These are phyloP conservation scores for Polyploca ridens DNA, from an alignment of 2,888 invertebrate species.

Conservation along the genomic window DNA sequence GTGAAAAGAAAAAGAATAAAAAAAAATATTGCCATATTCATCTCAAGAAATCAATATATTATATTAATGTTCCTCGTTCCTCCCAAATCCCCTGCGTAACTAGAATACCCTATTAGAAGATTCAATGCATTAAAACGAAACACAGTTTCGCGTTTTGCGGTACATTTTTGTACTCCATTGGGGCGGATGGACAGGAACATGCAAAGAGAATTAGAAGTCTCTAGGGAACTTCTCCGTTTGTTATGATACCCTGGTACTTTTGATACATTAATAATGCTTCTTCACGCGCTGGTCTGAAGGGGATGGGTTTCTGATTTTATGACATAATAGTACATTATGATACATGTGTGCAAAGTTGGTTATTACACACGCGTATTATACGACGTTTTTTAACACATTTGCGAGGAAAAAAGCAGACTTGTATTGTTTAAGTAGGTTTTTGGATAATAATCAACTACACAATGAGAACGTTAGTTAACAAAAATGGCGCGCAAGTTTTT, in stretches of 20 bases:
- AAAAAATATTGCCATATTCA: too few species aligned
- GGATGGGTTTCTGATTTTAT: not conserved
- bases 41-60: too few species aligned
- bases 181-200: constrained; percentile 45
- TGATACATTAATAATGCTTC: constrained; percentile 25
- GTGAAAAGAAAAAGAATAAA: too few species aligned
- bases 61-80: not conserved
- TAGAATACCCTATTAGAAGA: constrained; percentile 16
- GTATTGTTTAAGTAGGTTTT: too few species aligned
- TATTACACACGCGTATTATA: too few species aligned
- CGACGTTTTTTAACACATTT: too few species aligned
- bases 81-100: not conserved
- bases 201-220: constrained; percentile 59
- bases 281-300: constrained; percentile 9
- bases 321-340: not conserved
- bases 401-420: too few species aligned
- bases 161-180: constrained; percentile 18
- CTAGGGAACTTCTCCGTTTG: constrained; percentile 35
- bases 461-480: too few species aligned
- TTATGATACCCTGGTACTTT: constrained; percentile 40
- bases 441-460: too few species aligned
- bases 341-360: not conserved
- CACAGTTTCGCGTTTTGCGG: constrained; percentile 24
- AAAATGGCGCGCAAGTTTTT: too few species aligned
- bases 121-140: constrained; percentile 23